phyloP scores from a whole-genome alignment of 2,888 invertebrate species.

The Syritta pipiens region DNA sequence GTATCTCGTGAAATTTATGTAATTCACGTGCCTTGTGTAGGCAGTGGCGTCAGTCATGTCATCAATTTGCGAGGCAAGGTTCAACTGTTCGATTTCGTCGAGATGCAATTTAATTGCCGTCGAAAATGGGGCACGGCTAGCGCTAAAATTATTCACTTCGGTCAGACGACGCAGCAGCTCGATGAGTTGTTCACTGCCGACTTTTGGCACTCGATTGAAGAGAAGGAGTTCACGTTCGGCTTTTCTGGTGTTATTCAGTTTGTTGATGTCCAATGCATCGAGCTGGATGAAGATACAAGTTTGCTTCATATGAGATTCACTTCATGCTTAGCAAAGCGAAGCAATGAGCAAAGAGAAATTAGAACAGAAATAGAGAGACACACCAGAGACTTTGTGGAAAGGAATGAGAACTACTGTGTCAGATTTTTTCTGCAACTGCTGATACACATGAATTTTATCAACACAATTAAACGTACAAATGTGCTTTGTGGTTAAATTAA shows the following conservation, averaged over 20 bases:
- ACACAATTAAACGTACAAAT: too few relatives aligned
- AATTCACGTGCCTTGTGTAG: conserved; percentile 92
- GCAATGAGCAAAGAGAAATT: conserved; percentile 10
- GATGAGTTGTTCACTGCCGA: conserved; percentile 92
- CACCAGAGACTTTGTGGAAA: background rate
- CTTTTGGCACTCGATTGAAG: conserved; percentile 87
- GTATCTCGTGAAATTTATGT: conserved; percentile 89
- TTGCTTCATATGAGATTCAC: background rate
- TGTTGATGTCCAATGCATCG: conserved; percentile 68
- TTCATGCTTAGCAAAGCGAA: conserved; percentile 17
- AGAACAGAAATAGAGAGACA: conserved; percentile 1
- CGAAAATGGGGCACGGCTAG: conserved; percentile 82
- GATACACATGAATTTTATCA: too few relatives aligned
- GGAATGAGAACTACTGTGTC: background rate
- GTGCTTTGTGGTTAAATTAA: too few relatives aligned
- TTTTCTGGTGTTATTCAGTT: conserved; percentile 72
- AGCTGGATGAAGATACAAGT: conserved; percentile 64
- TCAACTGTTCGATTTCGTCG: conserved; percentile 76
- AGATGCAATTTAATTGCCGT: conserved; percentile 65
- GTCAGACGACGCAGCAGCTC: conserved; percentile 86
- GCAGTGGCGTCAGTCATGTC: conserved; percentile 86
- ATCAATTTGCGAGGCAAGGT: conserved; percentile 87
- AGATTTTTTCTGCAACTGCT: too few relatives aligned
- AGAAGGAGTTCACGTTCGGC: conserved; percentile 74
- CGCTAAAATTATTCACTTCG: conserved; percentile 63